A percentile compares a stretch with the other conserved stretches of the same genome.
phyloP scores from a whole-genome alignment of 2,888 invertebrate genomes.

The Furcula furcula region DNA sequence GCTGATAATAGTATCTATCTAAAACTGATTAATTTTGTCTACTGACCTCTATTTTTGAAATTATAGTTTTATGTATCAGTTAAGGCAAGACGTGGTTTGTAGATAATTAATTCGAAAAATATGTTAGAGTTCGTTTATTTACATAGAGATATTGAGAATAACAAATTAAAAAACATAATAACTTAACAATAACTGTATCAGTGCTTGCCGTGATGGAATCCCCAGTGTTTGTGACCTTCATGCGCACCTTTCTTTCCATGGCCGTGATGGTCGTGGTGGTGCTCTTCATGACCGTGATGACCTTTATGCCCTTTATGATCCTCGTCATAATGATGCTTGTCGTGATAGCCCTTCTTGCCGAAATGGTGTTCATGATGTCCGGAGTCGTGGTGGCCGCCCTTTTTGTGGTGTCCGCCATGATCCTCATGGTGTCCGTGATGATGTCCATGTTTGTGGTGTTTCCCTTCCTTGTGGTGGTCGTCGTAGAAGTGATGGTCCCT shows the following conservation, averaged over 20 bases:
- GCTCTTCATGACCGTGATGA: constrained; percentile 88
- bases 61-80: not conserved
- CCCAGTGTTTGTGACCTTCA: constrained; percentile 88
- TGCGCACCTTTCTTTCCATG: constrained; percentile 91
- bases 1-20: constrained; percentile 16
- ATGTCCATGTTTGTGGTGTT: constrained; percentile 90
- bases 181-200: constrained; percentile 48
- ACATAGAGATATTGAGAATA: constrained; percentile 57
- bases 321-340: constrained; percentile 91
- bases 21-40: constrained; percentile 29
- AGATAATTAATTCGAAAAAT: constrained; percentile 5
- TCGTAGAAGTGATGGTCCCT: constrained; percentile 95
- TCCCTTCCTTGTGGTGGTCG: constrained; percentile 91
- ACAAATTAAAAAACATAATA: constrained; percentile 50
- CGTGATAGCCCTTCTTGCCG: constrained; percentile 90
- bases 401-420: constrained; percentile 90
- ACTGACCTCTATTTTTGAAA: constrained; percentile 8
- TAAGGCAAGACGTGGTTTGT: constrained; percentile 1
- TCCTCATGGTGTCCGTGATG: constrained; percentile 89
- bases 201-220: constrained; percentile 84
- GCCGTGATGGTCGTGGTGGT: constrained; percentile 88
- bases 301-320: constrained; percentile 91
- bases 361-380: constrained; percentile 89
- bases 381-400: constrained; percentile 89
- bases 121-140: constrained; percentile 53